phyloP scores from a whole-genome alignment of 2,797 vertebrate genomes.

The Iguana delicatissima region DNA sequence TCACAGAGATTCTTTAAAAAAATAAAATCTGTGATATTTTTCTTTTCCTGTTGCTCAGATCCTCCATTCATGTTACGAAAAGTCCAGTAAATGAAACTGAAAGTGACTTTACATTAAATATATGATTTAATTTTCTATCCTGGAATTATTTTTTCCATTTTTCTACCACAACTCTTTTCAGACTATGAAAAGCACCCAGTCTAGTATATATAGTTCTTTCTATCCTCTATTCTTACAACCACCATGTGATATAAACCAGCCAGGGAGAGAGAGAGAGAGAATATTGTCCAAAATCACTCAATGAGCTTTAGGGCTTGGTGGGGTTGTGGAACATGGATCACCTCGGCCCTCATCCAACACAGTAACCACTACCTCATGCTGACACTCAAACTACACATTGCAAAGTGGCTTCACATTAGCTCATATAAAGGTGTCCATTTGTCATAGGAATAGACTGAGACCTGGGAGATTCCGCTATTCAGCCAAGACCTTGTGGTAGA shows the following conservation, averaged over 20 bases:
- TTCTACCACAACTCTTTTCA: background rate
- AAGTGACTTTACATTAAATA: background rate
- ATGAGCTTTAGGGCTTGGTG: background rate
- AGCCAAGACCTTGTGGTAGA: conserved; percentile 11
- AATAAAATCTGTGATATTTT: background rate
- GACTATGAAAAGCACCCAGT: background rate
- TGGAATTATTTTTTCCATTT: background rate
- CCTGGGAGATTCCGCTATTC: background rate
- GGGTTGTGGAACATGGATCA: background rate
- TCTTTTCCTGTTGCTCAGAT: background rate
- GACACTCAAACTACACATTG: background rate
- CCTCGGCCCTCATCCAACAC: background rate
- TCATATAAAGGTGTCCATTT: background rate
- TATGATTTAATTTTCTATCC: background rate
- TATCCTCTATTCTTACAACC: background rate
- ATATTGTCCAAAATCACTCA: background rate
- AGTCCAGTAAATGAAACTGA: background rate
- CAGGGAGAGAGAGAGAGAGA: background rate
- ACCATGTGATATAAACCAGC: background rate
- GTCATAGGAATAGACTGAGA: conserved; percentile 29
- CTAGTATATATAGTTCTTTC: background rate
- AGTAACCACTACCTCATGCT: background rate
- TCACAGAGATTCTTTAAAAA: background rate
- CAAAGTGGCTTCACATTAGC: background rate
- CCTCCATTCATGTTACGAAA: background rate